phyloP scores from a whole-genome alignment of 2,888 invertebrate genomes.

The Cheilosia pagana region DNA sequence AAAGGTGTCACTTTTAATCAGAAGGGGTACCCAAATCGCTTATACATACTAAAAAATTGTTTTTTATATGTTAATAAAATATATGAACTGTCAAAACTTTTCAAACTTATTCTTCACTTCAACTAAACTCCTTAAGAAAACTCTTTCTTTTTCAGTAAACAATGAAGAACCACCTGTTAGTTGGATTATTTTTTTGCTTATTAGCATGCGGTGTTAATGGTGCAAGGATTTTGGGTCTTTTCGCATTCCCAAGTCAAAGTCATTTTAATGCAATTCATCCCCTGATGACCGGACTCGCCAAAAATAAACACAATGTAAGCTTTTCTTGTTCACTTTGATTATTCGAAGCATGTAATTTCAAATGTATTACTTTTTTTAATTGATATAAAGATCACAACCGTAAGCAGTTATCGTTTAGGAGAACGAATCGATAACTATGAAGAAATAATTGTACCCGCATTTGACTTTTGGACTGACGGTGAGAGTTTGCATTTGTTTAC shows the following conservation, averaged over 20 bases:
- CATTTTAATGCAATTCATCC: slow-evolving; percentile 83
- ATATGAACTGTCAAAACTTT: too few relatives aligned
- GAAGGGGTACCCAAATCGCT: too few relatives aligned
- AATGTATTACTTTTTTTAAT: neutral
- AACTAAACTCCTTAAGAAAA: neutral
- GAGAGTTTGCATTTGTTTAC: too few relatives aligned
- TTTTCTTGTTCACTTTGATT: neutral
- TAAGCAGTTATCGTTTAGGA: slow-evolving; percentile 80
- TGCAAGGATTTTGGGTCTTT: slow-evolving; percentile 80
- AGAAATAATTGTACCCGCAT: slow-evolving; percentile 80
- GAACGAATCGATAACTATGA: slow-evolving; percentile 80
- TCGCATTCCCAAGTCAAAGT: slow-evolving; percentile 82
- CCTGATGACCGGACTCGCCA: slow-evolving; percentile 83
- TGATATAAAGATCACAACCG: slow-evolving; percentile 80
- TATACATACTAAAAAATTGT: too few relatives aligned
- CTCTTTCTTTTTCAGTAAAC: slow-evolving; percentile 24
- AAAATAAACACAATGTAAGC: slow-evolving; percentile 83
- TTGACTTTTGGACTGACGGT: slow-evolving; percentile 81
- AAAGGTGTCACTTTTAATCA: too few relatives aligned
- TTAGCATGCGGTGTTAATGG: slow-evolving; percentile 8
- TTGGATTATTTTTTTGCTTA: slow-evolving; percentile 10
- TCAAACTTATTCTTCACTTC: too few relatives aligned
- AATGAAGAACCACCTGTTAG: slow-evolving; percentile 15
- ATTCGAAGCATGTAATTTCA: too few relatives aligned
- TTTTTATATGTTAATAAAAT: too few relatives aligned